phyloP scores from a whole-genome alignment of 2,113 vertebrate species.

The Enhydra lutris region DNA sequence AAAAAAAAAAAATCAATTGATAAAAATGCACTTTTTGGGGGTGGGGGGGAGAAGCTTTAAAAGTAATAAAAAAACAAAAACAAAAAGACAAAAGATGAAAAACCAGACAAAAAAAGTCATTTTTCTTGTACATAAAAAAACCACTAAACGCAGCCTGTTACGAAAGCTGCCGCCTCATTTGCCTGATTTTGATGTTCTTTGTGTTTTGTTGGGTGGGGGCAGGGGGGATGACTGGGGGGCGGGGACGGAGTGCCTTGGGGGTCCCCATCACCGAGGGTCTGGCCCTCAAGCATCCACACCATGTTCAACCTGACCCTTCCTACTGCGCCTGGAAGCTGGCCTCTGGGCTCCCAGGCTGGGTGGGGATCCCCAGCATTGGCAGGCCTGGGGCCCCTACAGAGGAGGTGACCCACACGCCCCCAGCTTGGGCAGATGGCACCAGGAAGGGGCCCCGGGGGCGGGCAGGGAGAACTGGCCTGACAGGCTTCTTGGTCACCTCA shows the following conservation, averaged over 20 bases:
- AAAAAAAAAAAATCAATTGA: conserved; percentile 62
- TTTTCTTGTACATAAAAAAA: conserved; percentile 79
- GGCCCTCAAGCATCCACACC: neutral
- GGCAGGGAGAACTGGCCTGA: neutral
- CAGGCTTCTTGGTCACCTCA: neutral
- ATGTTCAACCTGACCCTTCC: neutral
- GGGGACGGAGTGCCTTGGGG: neutral
- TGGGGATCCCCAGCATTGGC: neutral
- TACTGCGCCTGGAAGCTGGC: neutral
- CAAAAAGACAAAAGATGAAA: conserved; percentile 68
- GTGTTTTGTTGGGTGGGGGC: neutral
- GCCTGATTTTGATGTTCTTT: conserved; percentile 64
- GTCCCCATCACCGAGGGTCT: neutral
- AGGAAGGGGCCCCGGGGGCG: neutral
- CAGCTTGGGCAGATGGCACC: neutral
- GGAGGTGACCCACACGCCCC: neutral
- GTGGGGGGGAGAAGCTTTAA: conserved; percentile 77
- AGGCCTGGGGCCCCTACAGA: neutral
- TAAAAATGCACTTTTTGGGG: conserved; percentile 82
- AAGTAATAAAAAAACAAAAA: conserved; percentile 69
- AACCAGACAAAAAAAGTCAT: conserved; percentile 57
- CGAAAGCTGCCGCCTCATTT: conserved; percentile 57
- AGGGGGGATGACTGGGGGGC: fast-evolving
- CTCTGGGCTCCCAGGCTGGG: neutral
- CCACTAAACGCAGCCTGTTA: conserved; percentile 77